A percentile compares a stretch with the other conserved stretches of the same genome.
These are phyloP conservation scores for Lucifuga dentata DNA, from an alignment of 2,113 vertebrate genomes.

Conservation along the genomic window DNA sequence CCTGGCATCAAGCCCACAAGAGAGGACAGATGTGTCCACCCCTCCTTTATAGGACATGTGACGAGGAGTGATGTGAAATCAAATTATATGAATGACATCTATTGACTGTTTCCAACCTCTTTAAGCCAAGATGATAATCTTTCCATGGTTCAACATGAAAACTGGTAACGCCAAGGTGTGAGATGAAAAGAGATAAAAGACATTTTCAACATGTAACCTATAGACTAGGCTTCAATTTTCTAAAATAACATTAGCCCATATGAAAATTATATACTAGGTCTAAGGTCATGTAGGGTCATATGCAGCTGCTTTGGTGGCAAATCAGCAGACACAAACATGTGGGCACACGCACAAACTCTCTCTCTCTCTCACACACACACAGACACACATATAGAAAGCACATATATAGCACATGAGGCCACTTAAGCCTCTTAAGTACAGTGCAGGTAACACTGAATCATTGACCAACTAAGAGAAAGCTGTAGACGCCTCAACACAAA, in stretches of 20 bases:
- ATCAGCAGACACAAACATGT: not conserved
- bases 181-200: not conserved
- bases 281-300: constrained; percentile 24
- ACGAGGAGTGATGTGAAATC: too few relatives aligned
- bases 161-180: too few relatives aligned
- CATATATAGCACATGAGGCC: too few relatives aligned
- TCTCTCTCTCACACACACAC: not conserved
- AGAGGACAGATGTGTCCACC: too few relatives aligned
- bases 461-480: not conserved
- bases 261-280: not conserved
- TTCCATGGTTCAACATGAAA: too few relatives aligned
- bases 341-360: not conserved
- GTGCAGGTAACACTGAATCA: not conserved
- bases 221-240: too few relatives aligned
- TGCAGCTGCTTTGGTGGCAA: not conserved
- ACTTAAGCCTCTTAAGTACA: not conserved
- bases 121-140: too few relatives aligned
- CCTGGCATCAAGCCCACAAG: not conserved
- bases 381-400: not conserved
- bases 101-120: too few relatives aligned
- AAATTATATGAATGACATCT: too few relatives aligned
- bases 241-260: too few relatives aligned
- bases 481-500: not conserved
- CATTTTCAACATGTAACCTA: not conserved
- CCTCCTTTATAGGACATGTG: too few relatives aligned